Conservation (phyloP, 2,113 vertebrate species). For the Zootoca vivipara region DNA sequence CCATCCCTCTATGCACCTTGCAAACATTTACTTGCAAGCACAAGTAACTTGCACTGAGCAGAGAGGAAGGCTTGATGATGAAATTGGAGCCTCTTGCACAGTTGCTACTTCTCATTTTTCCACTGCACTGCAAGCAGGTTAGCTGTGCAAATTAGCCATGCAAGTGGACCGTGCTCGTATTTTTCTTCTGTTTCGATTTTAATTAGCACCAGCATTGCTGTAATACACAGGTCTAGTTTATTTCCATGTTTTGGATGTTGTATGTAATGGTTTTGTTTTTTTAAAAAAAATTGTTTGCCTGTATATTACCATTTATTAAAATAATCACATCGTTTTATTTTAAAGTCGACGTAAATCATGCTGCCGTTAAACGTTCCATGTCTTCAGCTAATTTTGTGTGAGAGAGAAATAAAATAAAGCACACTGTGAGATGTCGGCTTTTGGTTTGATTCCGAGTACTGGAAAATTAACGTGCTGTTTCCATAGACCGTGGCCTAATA, state of each 20-base stretch:
- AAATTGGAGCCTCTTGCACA: neutral
- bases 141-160: no score
- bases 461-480: neutral
- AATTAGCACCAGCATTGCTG: conserved; percentile 66
- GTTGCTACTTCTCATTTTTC: no score
- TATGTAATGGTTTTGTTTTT: conserved; percentile 48
- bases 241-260: conserved; percentile 61
- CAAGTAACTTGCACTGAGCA: neutral
- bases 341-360: conserved; percentile 66
- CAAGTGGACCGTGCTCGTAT: neutral
- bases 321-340: conserved; percentile 68
- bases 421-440: conserved; percentile 64
- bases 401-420: conserved; percentile 73
- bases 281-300: conserved; percentile 59
- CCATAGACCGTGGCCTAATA: neutral
- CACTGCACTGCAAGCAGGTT: neutral
- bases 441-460: neutral
- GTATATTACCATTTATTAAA: conserved; percentile 65
- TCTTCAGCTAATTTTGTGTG: conserved; percentile 72
- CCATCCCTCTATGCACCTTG: neutral
- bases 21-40: neutral
- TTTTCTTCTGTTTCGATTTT: conserved; percentile 67
- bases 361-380: conserved; percentile 67
- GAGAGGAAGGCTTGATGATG: neutral
- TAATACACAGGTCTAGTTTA: conserved; percentile 66